A percentile compares a stretch with the other conserved stretches of the same genome.
Conservation (phyloP, 1,140 invertebrate species). For the Ips typographus region DNA sequence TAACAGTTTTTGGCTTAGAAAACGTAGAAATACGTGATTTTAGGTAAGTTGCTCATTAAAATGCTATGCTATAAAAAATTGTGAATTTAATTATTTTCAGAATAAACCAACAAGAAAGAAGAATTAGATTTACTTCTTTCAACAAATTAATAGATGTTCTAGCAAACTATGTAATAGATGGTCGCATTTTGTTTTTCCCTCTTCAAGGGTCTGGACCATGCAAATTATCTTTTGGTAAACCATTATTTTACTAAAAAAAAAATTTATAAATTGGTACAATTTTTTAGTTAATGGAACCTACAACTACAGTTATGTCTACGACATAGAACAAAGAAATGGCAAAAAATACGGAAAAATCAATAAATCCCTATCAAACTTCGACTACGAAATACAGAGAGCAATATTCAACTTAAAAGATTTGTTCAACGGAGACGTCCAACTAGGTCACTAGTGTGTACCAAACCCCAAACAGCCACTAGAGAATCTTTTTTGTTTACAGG, state of each 20-base stretch:
- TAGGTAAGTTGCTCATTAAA: too few relatives aligned
- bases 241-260: neutral
- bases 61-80: neutral
- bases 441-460: neutral
- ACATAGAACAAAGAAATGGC: conserved; percentile 10
- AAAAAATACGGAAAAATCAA: conserved; percentile 15
- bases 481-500: conserved; percentile 12
- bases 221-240: neutral
- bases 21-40: neutral
- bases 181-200: conserved; percentile 2
- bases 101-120: neutral
- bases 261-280: neutral
- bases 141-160: conserved; percentile 7
- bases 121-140: conserved; percentile 2
- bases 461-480: neutral
- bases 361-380: neutral
- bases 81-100: neutral
- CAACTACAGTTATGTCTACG: conserved; percentile 13
- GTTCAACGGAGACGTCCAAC: neutral
- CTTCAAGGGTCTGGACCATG: neutral
- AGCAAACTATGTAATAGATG: conserved; percentile 3
- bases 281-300: conserved; percentile 16
- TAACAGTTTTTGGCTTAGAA: neutral
- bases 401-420: conserved; percentile 12
- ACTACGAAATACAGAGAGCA: conserved; percentile 6